Percentiles rank a stretch among this genome's conserved stretches.
Evolutionary conservation across 2,797 vertebrate species (phyloP).

Genomic region (Parambassis ranga): DNA sequence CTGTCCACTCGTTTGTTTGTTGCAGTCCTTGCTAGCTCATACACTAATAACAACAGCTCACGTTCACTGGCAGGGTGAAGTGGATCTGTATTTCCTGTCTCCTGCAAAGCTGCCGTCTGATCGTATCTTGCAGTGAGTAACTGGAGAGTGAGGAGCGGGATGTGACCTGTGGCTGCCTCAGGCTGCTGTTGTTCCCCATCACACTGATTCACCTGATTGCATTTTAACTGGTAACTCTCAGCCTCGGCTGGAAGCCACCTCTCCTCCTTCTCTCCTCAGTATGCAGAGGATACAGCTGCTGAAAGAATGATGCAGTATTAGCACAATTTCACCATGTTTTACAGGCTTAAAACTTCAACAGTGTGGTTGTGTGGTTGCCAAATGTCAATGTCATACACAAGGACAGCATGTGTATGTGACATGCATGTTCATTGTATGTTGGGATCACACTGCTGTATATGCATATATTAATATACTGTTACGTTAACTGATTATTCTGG

Average conservation of each 20-base stretch:
- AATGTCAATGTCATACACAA: too few relatives aligned
- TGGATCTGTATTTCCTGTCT: slow-evolving; percentile 18
- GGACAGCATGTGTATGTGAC: too few relatives aligned
- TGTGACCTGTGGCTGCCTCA: slow-evolving; percentile 39
- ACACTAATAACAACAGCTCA: not conserved
- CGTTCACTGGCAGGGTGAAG: not conserved
- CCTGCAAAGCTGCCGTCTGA: slow-evolving; percentile 43
- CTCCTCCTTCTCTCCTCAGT: not conserved
- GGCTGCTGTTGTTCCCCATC: slow-evolving; percentile 44
- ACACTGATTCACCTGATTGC: slow-evolving; percentile 55
- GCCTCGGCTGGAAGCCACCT: slow-evolving; percentile 4
- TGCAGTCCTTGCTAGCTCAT: not conserved
- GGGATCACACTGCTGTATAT: too few relatives aligned
- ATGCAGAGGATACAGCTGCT: not conserved
- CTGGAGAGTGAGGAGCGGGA: slow-evolving; percentile 4
- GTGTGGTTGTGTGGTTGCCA: too few relatives aligned
- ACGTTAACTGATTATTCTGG: too few relatives aligned
- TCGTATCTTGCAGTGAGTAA: slow-evolving; percentile 41
- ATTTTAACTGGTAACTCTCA: slow-evolving; percentile 43
- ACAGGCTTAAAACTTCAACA: too few relatives aligned
- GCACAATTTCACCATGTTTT: not conserved
- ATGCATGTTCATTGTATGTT: too few relatives aligned
- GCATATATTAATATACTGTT: too few relatives aligned
- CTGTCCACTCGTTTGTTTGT: slow-evolving; percentile 19
- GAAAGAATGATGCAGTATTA: not conserved